Evolutionary conservation across 2,797 vertebrate species (phyloP), one percentile per base, ranked within the genome.

Genomic region (Lacerta bilineata): DNA sequence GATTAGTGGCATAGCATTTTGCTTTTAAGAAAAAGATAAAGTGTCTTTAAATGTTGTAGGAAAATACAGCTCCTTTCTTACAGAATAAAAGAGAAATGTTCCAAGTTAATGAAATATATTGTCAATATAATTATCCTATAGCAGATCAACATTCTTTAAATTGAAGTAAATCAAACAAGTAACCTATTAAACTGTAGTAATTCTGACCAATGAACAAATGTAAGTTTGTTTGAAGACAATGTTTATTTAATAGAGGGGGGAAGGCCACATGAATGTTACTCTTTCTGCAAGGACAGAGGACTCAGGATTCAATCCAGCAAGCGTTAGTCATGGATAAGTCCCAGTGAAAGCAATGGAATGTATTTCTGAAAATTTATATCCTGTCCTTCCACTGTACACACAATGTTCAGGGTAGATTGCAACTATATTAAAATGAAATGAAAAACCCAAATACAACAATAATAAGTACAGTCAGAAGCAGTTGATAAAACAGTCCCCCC

Each of bases 1-100:
- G 55, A 90, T 83, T 88, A 91, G 77, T 92, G 83, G 81, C 88
- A 88, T 75, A 88, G 74, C 94, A 91, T 91, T 90, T 86, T 91
- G 85, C 46, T 92, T 72, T 89, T 15, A 91, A 76, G 41, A 36
- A 68, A 92, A 87, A 94, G 86, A 61, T 39, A 59, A 25, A 95
- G 84, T 72, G 2, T 93, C 13, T 89, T 77, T 78, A 89, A 88
- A 87, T 71, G 18, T 78, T 20, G 78, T 87, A 68, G 39, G 84
- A 83, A 41, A 94, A 87, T 72, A 90, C 36, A 71, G 69, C 55
- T 15, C 64, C 71, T 43, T 46, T 25, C 8, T 78, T 76, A 71
- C 29, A 82, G 36, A 75, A 46, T 25, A 74, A n/a, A 61, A 4
- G 71, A 25, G 84, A 89, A 85, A 88, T 36, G n/a, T 74, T 84